These are phyloP conservation scores for Spilosoma lubricipeda DNA, from an alignment of 2,888 invertebrate species.

Conservation along the genomic window DNA sequence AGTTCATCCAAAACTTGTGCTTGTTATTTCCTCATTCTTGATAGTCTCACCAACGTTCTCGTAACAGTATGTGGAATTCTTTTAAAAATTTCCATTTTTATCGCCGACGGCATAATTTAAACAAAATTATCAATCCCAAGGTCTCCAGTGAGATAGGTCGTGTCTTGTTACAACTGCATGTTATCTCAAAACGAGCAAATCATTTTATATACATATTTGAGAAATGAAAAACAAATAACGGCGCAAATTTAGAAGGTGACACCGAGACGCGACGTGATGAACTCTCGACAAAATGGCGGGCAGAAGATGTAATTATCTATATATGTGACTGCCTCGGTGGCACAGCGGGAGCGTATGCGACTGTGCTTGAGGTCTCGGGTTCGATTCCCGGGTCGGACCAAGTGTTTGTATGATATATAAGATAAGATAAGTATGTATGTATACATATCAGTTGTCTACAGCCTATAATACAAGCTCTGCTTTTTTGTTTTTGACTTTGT, in stretches of 20 bases:
- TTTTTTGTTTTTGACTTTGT: no score
- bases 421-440: no score
- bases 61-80: neutral
- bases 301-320: neutral
- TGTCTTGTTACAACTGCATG: neutral
- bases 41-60: neutral
- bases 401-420: no score
- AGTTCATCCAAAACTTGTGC: no score
- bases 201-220: neutral
- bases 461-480: no score
- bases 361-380: no score
- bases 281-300: neutral
- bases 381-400: no score
- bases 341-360: no score
- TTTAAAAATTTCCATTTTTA: neutral
- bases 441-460: no score
- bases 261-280: neutral
- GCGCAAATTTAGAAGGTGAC: neutral
- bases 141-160: conserved; percentile 11
- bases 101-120: neutral
- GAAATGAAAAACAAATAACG: neutral
- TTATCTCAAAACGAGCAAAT: neutral
- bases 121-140: neutral
- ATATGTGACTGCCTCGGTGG: no score
- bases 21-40: neutral